Evolutionary conservation across 2,888 invertebrate genomes (phyloP).

Genomic region (Xanthia togata): DNA sequence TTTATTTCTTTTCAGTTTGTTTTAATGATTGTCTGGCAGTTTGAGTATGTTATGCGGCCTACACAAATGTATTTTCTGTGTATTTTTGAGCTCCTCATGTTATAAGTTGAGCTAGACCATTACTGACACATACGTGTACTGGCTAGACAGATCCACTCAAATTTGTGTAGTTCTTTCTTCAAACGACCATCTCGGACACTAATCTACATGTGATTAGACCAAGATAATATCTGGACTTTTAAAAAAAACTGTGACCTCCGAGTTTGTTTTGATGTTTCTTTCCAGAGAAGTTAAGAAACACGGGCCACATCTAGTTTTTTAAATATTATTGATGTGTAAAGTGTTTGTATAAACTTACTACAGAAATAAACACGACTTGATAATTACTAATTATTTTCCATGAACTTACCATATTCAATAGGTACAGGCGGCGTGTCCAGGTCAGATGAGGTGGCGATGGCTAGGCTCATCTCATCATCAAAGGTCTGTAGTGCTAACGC

Average conservation of each 20-base stretch:
- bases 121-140: too few relatives aligned
- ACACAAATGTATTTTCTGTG: not conserved
- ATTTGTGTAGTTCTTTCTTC: too few relatives aligned
- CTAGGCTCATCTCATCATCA: conserved; percentile 75
- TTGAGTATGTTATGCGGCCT: not conserved
- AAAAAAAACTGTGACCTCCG: too few relatives aligned
- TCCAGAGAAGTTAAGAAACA: not conserved
- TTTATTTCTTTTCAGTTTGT: too few relatives aligned
- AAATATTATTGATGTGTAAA: not conserved
- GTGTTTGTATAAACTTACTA: not conserved
- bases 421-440: conserved; percentile 73
- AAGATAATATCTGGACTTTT: too few relatives aligned
- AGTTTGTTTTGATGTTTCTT: not conserved
- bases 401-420: conserved; percentile 73
- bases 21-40: not conserved
- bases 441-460: conserved; percentile 67
- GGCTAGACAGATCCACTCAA: too few relatives aligned
- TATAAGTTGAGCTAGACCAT: too few relatives aligned
- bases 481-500: conserved; percentile 77
- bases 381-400: not conserved
- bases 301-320: not conserved
- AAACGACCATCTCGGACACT: too few relatives aligned
- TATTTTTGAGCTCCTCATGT: not conserved
- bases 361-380: not conserved
- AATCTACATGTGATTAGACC: too few relatives aligned